phyloP scores from a whole-genome alignment of 2,888 invertebrate species.

The Erannis defoliaria region DNA sequence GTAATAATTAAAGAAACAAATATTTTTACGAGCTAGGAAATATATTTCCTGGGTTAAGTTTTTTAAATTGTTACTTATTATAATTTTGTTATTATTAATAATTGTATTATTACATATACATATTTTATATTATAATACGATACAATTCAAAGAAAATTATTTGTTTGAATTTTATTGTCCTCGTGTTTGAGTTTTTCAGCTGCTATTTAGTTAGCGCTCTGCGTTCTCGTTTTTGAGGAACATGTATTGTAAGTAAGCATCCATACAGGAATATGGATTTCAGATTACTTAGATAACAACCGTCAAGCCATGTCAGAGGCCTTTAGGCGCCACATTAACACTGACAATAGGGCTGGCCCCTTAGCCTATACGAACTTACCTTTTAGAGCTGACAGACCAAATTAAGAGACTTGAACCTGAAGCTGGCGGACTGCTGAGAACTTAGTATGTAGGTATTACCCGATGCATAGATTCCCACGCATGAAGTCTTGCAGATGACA shows the following conservation, averaged over 20 bases:
- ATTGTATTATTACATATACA: conserved; percentile 27
- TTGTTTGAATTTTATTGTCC: conserved; percentile 7
- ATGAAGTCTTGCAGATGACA: conserved; percentile 4
- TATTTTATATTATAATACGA: conserved; percentile 34
- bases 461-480: conserved; percentile 11
- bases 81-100: conserved; percentile 29
- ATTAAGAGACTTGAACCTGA: no score
- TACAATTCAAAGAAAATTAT: conserved; percentile 19
- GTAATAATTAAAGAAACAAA: conserved; percentile 17
- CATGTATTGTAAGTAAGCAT: no score
- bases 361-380: no score
- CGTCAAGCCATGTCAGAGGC: no score
- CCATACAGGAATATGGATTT: no score
- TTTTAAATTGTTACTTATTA: conserved; percentile 24
- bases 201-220: no score
- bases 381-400: background rate
- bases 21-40: conserved; percentile 37
- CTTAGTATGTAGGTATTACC: background rate
- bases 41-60: conserved; percentile 31
- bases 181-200: background rate
- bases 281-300: no score
- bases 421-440: background rate
- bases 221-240: no score
- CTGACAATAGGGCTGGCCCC: no score
- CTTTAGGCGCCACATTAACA: no score